A percentile compares a stretch with the other conserved stretches of the same genome.
These are phyloP conservation scores for Pammene fasciana DNA, from an alignment of 2,888 invertebrate species.

Conservation along the genomic window DNA sequence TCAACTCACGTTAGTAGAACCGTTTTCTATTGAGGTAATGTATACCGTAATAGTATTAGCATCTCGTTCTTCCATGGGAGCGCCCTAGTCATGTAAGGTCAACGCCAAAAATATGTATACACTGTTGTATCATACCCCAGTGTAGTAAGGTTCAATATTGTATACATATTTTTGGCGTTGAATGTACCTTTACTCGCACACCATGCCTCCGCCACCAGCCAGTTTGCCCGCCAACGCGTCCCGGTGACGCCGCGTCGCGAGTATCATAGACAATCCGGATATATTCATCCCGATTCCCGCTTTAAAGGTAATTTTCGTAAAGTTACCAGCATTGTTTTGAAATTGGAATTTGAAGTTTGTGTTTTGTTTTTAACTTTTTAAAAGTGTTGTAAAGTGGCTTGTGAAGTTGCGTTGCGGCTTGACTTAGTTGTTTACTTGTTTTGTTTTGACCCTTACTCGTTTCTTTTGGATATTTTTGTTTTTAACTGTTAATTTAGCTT, in stretches of 20 bases:
- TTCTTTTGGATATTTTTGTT: constrained; percentile 51
- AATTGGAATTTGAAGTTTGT: constrained; percentile 21
- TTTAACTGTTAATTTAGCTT: not conserved
- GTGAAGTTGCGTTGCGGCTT: constrained; percentile 40
- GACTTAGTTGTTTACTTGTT: constrained; percentile 32
- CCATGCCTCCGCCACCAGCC: constrained; percentile 42
- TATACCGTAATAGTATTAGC: constrained; percentile 47
- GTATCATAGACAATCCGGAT: constrained; percentile 59
- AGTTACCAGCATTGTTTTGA: constrained; percentile 45
- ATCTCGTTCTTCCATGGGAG: constrained; percentile 45
- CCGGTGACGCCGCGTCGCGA: constrained; percentile 65
- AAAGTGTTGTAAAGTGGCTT: constrained; percentile 41
- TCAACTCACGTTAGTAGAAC: constrained; percentile 5
- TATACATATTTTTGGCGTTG: too few species aligned
- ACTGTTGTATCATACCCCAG: too few species aligned
- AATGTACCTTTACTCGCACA: constrained; percentile 22
- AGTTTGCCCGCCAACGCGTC: constrained; percentile 62
- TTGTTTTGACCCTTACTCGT: constrained; percentile 54
- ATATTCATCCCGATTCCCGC: constrained; percentile 59
- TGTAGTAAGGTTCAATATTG: too few species aligned
- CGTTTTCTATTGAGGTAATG: constrained; percentile 22
- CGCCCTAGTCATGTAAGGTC: constrained; percentile 25
- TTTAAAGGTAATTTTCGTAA: constrained; percentile 63
- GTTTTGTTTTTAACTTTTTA: constrained; percentile 28
- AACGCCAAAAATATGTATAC: too few species aligned